phyloP scores from a whole-genome alignment of 2,797 vertebrate species.

The Pempheris klunzingeri region DNA sequence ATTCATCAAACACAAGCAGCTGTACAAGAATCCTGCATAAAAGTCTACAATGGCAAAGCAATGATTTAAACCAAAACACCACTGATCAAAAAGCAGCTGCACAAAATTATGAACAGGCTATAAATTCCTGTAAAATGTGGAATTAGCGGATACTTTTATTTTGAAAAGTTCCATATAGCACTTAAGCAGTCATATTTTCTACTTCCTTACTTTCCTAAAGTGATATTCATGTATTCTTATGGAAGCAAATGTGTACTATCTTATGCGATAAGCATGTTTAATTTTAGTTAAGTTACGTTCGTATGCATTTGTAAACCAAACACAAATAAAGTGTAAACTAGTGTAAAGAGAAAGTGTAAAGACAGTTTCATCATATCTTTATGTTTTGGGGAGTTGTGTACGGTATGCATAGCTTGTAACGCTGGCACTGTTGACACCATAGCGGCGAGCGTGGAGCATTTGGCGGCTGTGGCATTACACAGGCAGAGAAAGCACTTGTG shows the following conservation, averaged over 20 bases:
- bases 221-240: not conserved
- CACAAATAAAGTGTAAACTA: no score
- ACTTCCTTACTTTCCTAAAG: not conserved
- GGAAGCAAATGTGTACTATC: not conserved
- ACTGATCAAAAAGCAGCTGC: no score
- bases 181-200: not conserved
- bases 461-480: not conserved
- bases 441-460: not conserved
- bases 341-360: no score
- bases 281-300: no score
- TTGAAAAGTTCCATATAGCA: not conserved
- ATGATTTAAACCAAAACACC: not conserved
- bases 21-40: rapidly evolving
- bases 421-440: no score
- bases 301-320: no score
- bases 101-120: not conserved
- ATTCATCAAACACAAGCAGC: not conserved
- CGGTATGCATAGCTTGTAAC: not conserved
- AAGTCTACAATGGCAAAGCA: not conserved
- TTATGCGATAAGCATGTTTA: no score
- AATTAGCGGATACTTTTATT: not conserved
- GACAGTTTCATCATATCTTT: no score
- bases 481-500: not conserved
- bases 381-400: no score
- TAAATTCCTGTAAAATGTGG: not conserved